Evolutionary conservation across 2,797 vertebrate genomes (phyloP), one percentile per base, ranked within the genome.

Genomic region (Hydrophis major): DNA sequence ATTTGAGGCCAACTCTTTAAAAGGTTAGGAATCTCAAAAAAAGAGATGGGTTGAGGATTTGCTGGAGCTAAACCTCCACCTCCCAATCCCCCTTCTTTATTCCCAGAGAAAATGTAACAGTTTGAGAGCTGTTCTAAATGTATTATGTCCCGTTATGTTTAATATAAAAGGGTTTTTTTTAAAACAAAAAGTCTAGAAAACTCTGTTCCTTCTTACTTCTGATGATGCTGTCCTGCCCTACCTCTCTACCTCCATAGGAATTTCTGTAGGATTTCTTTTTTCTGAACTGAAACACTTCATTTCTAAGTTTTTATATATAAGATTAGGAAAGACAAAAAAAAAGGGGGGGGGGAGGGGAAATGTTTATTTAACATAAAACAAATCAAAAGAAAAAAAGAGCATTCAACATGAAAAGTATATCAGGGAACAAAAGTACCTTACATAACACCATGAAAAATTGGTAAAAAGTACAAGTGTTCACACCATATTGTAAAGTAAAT

Each of bases 401-500:
- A 97, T 97, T 96, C 96, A 96, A n/a, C 96, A 96, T 94, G 95
- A 96, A 95, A 93, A 96, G 94, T 96, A 95, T 97, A 95, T 96
- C 94, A 97, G 90, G 96, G 96, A 97, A 97, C 96, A 96, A 96
- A 95, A 97, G 95, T 94, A 97, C 97, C 96, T 97, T 97, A 95
- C 96, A 96, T 94, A 95, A 96, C 97, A 97, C 96, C 97, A 93
- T 95, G 94, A 96, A 97, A 97, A 97, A 97, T 96, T 94, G 96
- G 94, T 96, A 97, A 97, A 97, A 97, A 97, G 97, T 98, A 97
- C 97, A 98, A 98, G 97, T 97, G 97, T 98, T 98, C 97, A 53
- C 96, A 98, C 97, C 97, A 98, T 97, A 98, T 97, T 98, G 97
- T 97, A 98, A 97, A 97, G 96, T 97, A 97, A 98, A 97, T 97